Evolutionary conservation across 2,797 vertebrate species (phyloP).

Genomic region (Rhynchonycteris naso): DNA sequence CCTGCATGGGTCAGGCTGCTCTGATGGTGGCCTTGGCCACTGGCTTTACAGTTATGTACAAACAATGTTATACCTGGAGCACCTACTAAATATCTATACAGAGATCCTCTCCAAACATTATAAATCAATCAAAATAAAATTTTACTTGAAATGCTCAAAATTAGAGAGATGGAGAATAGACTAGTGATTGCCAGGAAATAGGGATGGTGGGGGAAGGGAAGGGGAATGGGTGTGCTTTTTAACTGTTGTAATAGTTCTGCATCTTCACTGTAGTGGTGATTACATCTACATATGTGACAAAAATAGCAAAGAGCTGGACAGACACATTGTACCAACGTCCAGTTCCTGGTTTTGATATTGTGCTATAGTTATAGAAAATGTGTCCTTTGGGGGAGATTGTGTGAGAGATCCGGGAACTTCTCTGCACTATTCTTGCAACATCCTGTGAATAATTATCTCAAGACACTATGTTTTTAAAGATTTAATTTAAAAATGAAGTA

Average conservation of each 20-base stretch:
- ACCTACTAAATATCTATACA: not conserved
- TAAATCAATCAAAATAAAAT: not conserved
- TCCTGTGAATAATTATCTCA: constrained; percentile 35
- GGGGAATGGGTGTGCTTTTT: not conserved
- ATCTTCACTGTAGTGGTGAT: not conserved
- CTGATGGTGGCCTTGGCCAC: no score
- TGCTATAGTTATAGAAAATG: not conserved
- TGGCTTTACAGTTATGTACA: no score
- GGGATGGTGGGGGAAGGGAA: no score
- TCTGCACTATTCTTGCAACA: not conserved
- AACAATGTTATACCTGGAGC: not conserved
- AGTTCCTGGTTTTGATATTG: not conserved
- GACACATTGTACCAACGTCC: not conserved
- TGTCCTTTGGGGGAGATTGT: not conserved
- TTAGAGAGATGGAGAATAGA: not conserved
- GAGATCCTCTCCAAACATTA: not conserved
- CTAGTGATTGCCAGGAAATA: not conserved
- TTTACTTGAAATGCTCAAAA: not conserved
- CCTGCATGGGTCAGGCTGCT: no score
- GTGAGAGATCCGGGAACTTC: not conserved
- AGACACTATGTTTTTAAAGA: not conserved
- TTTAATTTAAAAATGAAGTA: not conserved
- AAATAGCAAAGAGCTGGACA: not conserved
- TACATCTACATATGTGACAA: not conserved
- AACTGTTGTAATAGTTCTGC: not conserved